Percentiles rank a stretch among this genome's conserved stretches.
phyloP scores from a whole-genome alignment of 2,113 vertebrate species.

The Brevimyrus niger region DNA sequence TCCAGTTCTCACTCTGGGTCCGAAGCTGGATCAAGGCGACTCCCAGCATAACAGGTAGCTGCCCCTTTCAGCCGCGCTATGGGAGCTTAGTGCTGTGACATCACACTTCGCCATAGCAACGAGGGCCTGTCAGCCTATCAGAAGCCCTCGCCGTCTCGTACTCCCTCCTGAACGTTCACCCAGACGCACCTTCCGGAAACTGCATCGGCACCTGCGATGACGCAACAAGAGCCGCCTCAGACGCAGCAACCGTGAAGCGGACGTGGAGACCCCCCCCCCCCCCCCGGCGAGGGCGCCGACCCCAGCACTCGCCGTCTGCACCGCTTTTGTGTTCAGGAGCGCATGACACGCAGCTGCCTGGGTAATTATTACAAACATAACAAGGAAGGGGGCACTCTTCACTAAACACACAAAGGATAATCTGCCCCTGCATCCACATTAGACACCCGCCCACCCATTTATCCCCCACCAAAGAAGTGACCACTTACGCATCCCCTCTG shows the following conservation, averaged over 20 bases:
- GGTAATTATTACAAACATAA: not conserved
- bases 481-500: not conserved
- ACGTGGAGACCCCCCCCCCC: not conserved
- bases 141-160: not conserved
- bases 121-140: not conserved
- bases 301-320: not conserved
- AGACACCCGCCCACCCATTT: not conserved
- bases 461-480: not conserved
- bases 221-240: not conserved
- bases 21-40: not conserved
- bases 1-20: not conserved
- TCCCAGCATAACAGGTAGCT: not conserved
- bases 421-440: not conserved
- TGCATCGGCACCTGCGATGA: not conserved
- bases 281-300: not conserved
- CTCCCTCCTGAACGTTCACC: not conserved
- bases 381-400: not conserved
- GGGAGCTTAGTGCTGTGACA: not conserved
- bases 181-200: not conserved
- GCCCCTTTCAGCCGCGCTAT: not conserved
- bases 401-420: not conserved
- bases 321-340: not conserved
- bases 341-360: not conserved
- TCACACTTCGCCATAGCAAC: not conserved
- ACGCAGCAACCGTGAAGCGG: not conserved